Evolutionary conservation across 2,797 vertebrate genomes (phyloP).

Genomic region (Loriculus beryllinus): DNA sequence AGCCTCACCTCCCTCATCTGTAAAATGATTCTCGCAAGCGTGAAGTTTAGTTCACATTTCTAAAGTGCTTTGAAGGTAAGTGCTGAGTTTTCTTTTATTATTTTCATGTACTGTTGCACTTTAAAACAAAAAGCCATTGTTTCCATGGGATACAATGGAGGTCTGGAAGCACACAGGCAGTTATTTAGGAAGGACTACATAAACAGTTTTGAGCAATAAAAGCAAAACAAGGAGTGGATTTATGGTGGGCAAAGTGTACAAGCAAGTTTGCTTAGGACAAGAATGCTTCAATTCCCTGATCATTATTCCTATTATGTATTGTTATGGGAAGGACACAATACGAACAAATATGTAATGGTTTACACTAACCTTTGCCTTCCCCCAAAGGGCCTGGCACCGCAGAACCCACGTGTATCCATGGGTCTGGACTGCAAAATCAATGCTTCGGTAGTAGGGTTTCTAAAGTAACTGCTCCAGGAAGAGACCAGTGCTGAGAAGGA

Average conservation of each 20-base stretch:
- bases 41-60: slow-evolving; percentile 46
- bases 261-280: slow-evolving; percentile 13
- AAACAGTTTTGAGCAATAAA: not conserved
- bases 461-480: not conserved
- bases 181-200: slow-evolving; percentile 12
- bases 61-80: slow-evolving; percentile 71
- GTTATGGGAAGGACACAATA: not conserved
- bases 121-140: slow-evolving; percentile 56
- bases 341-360: not conserved
- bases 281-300: slow-evolving; percentile 52
- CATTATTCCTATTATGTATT: not conserved
- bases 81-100: slow-evolving; percentile 45
- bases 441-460: rapidly evolving
- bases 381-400: not conserved
- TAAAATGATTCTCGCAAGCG: not conserved
- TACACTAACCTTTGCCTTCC: not conserved
- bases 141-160: slow-evolving; percentile 59
- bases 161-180: slow-evolving; percentile 54
- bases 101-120: not conserved
- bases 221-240: not conserved
- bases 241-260: not conserved
- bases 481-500: not conserved
- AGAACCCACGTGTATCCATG: rapidly evolving
- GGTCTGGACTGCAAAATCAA: not conserved
- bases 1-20: not conserved